Evolutionary conservation across 1,140 invertebrate species (phyloP), one percentile per base, ranked within the genome.

Genomic region (Saxidomus purpurata): DNA sequence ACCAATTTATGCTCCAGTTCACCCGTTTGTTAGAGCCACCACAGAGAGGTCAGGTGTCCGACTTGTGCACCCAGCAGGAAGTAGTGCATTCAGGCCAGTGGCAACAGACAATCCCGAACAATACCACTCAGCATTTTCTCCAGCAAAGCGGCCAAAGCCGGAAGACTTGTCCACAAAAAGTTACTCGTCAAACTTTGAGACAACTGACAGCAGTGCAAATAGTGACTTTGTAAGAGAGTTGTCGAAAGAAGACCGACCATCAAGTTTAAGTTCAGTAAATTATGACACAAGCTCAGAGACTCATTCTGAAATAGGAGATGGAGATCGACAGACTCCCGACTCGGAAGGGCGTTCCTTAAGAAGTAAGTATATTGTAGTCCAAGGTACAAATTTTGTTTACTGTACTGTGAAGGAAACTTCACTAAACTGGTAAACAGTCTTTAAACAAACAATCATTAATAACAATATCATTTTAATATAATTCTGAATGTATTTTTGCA

Each of bases 361-460:
- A 94, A 94, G 94, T 95, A 89, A 94, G 94, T 94, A 49, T 19
- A n/a, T n/a, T n/a, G n/a, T n/a, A n/a, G n/a, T n/a, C n/a, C n/a
- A 61, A 59, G n/a, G n/a, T n/a, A n/a, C n/a, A n/a, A n/a, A n/a
- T n/a, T n/a, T n/a, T n/a, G n/a, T 15, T 36, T 74, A n/a, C n/a
- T n/a, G n/a, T n/a, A n/a, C n/a, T n/a, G n/a, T n/a, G n/a, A n/a
- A n/a, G n/a, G n/a, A n/a, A n/a, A n/a, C n/a, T n/a, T n/a, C n/a
- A n/a, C n/a, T n/a, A n/a, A n/a, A n/a, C n/a, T n/a, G n/a, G n/a
- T n/a, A n/a, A n/a, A n/a, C n/a, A n/a, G n/a, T n/a, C n/a, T n/a
- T n/a, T n/a, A n/a, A n/a, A n/a, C n/a, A n/a, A n/a, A n/a, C n/a
- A n/a, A n/a, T n/a, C n/a, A n/a, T n/a, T n/a, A n/a, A n/a, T n/a